Base-by-base conservation (phyloP, 2,888 invertebrate genomes). In the Zhengitettix transpicula region DNA sequence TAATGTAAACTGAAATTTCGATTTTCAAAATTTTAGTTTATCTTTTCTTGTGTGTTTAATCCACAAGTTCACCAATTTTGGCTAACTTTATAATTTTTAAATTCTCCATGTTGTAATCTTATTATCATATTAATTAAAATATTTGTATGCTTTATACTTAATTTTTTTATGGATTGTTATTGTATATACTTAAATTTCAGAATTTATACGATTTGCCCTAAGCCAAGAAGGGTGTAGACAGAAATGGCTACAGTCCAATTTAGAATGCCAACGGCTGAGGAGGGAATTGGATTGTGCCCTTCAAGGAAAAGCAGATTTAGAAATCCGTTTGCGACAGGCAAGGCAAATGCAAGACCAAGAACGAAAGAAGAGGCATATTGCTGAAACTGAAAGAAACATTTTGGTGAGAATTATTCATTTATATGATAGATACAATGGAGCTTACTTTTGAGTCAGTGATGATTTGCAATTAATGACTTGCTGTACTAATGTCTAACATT, bases 301-400 rank as follows among this genome's bases (percentile, higher is more conserved):
- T 47, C 78, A 81, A 17, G 86, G 88, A 55, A 82, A 86, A 61
- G 79, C 82, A 9, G 84, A 85, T 67, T 78, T 89, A 67, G 89
- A 92, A 67, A 82, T 84, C 7, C 89, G 90, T 70, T 78, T 94
- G 63, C 84, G 84, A 65, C 86, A 88, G 71, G 89, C 89, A 0
- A 78, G 92, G 59, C 84, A 84, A 66, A 76, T 92, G 52, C 75
- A 92, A 1, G 92, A 92, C 67, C 81, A 84, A 62, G 92, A 93
- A 68, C 87, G 85, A 66, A 81, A 82, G 63, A 81, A 81, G 58
- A 76, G 87, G 17, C 80, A 82, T 60, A 77, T 78, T 66, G 83
- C 83, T 0, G 82, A 89, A 71, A 78, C 84, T 64, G 88, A 91
- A 61, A 81, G 84, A 63, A 84, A 83, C 71, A 77, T 80, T 67